A percentile compares a stretch with the other conserved stretches of the same genome.
Evolutionary conservation across 2,113 vertebrate genomes (phyloP).

Genomic region (Pelecanus crispus): DNA sequence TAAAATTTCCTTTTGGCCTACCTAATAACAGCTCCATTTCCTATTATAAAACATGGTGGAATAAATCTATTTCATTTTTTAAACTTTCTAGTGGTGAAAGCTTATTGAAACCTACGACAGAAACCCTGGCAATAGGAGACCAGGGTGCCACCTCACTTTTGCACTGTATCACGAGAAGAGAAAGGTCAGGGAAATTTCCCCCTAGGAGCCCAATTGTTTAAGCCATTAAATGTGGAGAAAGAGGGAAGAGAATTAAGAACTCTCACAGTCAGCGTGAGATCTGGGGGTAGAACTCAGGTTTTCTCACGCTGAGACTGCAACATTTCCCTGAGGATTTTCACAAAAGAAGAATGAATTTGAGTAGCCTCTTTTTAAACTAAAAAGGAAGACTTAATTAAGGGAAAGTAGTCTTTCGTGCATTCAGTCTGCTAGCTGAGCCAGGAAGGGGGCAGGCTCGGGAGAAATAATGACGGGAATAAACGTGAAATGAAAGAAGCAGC

Average conservation of each 20-base stretch:
- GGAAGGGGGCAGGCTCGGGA: neutral
- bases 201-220: neutral
- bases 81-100: neutral
- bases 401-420: neutral
- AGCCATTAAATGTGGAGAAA: neutral
- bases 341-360: neutral
- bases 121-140: rapidly evolving
- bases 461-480: neutral
- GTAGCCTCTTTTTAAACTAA: neutral
- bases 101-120: neutral
- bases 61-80: neutral
- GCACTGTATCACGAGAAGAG: neutral
- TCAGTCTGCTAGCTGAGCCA: neutral
- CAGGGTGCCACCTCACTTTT: neutral
- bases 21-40: neutral
- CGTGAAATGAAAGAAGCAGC: neutral
- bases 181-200: neutral
- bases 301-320: neutral
- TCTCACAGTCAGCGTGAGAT: neutral
- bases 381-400: neutral
- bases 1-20: neutral
- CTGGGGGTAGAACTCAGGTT: neutral
- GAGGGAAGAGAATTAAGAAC: neutral
- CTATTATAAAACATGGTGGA: neutral
- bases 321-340: neutral